Evolutionary conservation across 2,888 invertebrate species (phyloP).

Genomic region (Hetaerina titia): DNA sequence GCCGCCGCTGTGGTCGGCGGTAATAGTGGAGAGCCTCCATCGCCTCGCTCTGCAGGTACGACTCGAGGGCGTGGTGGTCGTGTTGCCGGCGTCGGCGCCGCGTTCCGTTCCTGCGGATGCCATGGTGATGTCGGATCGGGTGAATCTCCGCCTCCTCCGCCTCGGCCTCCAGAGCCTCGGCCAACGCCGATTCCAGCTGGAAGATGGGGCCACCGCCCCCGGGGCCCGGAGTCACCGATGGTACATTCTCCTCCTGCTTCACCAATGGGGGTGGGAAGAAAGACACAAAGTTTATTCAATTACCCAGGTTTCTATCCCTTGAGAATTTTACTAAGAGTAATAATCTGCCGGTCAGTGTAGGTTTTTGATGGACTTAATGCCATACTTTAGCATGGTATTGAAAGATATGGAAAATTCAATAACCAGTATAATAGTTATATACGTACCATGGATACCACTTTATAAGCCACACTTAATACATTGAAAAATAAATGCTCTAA

Average conservation of each 20-base stretch:
- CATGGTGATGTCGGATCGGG: conserved; percentile 48
- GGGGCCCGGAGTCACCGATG: conserved; percentile 22
- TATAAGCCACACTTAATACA: too few species aligned
- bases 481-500: too few species aligned
- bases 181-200: conserved; percentile 40
- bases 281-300: neutral
- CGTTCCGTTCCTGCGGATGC: neutral
- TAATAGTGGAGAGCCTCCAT: conserved; percentile 50
- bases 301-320: too few species aligned
- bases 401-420: too few species aligned
- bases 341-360: too few species aligned
- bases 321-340: too few species aligned
- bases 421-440: too few species aligned
- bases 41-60: conserved; percentile 43
- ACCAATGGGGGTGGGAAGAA: neutral
- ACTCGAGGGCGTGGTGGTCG: conserved; percentile 19
- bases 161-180: conserved; percentile 30
- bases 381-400: too few species aligned
- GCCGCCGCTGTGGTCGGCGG: conserved; percentile 6
- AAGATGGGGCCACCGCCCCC: conserved; percentile 38
- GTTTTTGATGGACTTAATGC: too few species aligned
- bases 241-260: conserved; percentile 10
- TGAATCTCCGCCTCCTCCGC: neutral
- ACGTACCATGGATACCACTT: too few species aligned
- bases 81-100: conserved; percentile 5